Conservation (phyloP, 2,113 vertebrate species). For the Candoia aspera region DNA sequence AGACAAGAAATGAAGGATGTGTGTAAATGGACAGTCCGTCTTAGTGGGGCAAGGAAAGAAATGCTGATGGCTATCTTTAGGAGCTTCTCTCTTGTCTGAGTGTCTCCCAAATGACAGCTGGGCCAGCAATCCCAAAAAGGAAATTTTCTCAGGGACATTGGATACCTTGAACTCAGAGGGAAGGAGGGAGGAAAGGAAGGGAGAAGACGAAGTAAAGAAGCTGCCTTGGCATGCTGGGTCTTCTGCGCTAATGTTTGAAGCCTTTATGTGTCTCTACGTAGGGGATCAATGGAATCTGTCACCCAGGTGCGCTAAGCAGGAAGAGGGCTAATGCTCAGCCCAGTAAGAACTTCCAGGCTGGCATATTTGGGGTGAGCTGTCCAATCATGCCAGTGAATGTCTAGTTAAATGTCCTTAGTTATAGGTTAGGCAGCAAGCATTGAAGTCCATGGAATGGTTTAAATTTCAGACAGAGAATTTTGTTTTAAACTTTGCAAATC, state of each 20-base stretch:
- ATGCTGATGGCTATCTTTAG: constrained; percentile 66
- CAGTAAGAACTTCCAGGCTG: background rate
- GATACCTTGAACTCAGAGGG: constrained; percentile 39
- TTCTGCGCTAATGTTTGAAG: background rate
- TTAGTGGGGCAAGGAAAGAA: background rate
- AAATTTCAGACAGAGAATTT: background rate
- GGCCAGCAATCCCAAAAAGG: constrained; percentile 62
- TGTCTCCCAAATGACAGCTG: constrained; percentile 68
- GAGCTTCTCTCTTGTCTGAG: constrained; percentile 52
- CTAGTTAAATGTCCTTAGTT: background rate
- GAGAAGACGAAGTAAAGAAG: background rate
- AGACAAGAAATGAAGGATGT: background rate
- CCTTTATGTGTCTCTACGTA: background rate
- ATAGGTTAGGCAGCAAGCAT: background rate
- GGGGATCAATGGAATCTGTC: background rate
- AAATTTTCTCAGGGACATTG: constrained; percentile 67
- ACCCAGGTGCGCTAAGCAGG: background rate
- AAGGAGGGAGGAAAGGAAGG: constrained; percentile 7
- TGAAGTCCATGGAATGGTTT: background rate
- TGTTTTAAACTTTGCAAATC: background rate
- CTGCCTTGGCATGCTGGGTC: background rate
- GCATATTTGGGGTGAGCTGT: background rate
- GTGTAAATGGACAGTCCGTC: background rate
- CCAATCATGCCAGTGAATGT: background rate
- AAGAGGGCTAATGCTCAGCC: no score